Evolutionary conservation across 2,113 vertebrate genomes (phyloP), one percentile per base, ranked within the genome.

Genomic region (Cinclus mexicanus): DNA sequence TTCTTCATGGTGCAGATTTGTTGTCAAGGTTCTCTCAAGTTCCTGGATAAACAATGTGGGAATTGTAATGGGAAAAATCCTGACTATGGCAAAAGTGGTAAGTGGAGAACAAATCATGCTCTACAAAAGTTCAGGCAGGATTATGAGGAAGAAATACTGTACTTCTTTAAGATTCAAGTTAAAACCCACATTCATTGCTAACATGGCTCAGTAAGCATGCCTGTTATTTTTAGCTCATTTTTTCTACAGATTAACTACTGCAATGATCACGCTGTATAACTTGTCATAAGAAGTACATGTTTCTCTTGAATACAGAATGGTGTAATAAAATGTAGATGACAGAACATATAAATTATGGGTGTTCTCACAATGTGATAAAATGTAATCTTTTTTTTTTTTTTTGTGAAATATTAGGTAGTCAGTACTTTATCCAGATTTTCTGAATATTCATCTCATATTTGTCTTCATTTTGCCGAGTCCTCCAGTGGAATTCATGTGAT

Each of bases 51-150:
- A 76, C 28, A n/a, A 0, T 23, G 31, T 28, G 22, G 47, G 46
- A 88, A 76, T 86, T 94, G 33, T 76, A 88, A 50, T 31, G 59
- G 71, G 41, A 56, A 59, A 86, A 81, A n/a, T 39, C 37, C 71
- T 21, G 52, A 86, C 69, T 87, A 15, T 7, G 41, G 72, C 50
- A 78, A 68, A 95, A 81, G 55, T 26, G 49, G 50, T 63, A 75
- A 93, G 59, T n/a, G 39, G 28, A 86, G 87, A 91, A 81, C 60
- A 83, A 95, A 93, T 89, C 56, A 75, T 10, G 47, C 65, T 61
- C 53, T 49, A 53, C 42, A 83, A 89, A 92, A 77, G 13, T 75
- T 55, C 75, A 89, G 79, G 33, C 70, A 90, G 65, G 53, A 68
- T 67, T 93, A 46, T 57, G 57, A 80, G 23, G 60, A 83, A 87